Percentiles rank a stretch among this genome's conserved stretches.
Evolutionary conservation across 1,140 invertebrate species (phyloP).

Genomic region (Temnothorax longispinosus): DNA sequence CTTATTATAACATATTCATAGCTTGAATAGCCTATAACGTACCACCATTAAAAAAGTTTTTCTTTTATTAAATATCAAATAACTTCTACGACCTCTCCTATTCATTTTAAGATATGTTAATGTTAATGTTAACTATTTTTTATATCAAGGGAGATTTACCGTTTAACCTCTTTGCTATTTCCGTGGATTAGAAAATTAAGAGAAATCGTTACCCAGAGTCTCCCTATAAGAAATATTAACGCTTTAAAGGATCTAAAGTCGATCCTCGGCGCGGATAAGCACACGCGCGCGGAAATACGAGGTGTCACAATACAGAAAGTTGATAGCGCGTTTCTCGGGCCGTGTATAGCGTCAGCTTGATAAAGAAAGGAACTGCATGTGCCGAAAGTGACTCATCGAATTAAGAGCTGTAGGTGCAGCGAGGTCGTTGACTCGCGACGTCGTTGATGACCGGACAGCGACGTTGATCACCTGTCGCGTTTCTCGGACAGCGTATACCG

Average conservation of each 20-base stretch:
- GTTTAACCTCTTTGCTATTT: not conserved
- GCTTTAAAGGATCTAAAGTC: constrained; percentile 17
- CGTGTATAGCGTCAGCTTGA: constrained; percentile 56
- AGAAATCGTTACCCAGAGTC: not conserved
- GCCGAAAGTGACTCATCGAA: constrained; percentile 78
- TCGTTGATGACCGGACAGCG: constrained; percentile 58
- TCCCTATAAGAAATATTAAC: not conserved
- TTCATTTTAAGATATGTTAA: not conserved
- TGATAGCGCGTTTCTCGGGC: constrained; percentile 24
- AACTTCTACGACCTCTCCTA: not conserved
- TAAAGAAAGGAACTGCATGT: constrained; percentile 63
- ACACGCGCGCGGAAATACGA: constrained; percentile 38
- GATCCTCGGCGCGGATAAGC: constrained; percentile 19
- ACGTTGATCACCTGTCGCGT: constrained; percentile 37
- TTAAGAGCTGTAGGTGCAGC: constrained; percentile 59
- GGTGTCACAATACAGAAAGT: constrained; percentile 54
- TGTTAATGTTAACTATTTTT: not conserved
- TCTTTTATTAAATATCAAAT: not conserved
- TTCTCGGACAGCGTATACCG: constrained; percentile 2
- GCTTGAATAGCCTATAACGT: not conserved
- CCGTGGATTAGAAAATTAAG: not conserved
- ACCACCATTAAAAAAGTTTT: not conserved
- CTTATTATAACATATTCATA: constrained; percentile 2
- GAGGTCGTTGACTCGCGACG: constrained; percentile 69
- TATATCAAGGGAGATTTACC: not conserved